Percentiles rank a stretch among this genome's conserved stretches.
phyloP scores from a whole-genome alignment of 2,113 vertebrate genomes.

The Pseudorasbora parva region DNA sequence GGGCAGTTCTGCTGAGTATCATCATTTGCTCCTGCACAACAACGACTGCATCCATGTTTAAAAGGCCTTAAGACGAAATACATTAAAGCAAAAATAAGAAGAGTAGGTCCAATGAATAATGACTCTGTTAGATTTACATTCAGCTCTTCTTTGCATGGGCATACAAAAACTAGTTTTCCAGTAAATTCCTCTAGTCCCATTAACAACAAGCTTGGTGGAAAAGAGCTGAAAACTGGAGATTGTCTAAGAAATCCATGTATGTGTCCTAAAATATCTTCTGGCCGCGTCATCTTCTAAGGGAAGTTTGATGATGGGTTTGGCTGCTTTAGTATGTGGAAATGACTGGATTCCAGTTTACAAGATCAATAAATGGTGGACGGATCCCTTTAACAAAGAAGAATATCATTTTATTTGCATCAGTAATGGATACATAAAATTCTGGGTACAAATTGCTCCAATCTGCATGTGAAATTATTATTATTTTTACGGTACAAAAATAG shows the following conservation, averaged over 20 bases:
- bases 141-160: neutral
- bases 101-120: neutral
- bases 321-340: neutral
- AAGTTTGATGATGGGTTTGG: neutral
- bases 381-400: too few species aligned
- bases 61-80: neutral
- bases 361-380: too few species aligned
- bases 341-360: neutral
- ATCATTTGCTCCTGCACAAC: neutral
- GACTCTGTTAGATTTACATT: neutral
- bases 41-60: neutral
- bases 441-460: too few species aligned
- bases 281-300: neutral
- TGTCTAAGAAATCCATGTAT: neutral
- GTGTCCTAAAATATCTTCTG: accelerated
- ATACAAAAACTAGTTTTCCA: neutral
- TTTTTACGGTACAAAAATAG: too few species aligned
- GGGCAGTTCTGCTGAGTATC: neutral
- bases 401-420: too few species aligned
- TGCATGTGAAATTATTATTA: too few species aligned
- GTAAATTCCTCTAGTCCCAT: neutral
- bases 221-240: neutral
- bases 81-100: neutral
- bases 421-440: too few species aligned
- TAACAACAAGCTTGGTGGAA: neutral